Base-by-base conservation (phyloP, 2,888 invertebrate species). In the Serrognathus titanus region DNA sequence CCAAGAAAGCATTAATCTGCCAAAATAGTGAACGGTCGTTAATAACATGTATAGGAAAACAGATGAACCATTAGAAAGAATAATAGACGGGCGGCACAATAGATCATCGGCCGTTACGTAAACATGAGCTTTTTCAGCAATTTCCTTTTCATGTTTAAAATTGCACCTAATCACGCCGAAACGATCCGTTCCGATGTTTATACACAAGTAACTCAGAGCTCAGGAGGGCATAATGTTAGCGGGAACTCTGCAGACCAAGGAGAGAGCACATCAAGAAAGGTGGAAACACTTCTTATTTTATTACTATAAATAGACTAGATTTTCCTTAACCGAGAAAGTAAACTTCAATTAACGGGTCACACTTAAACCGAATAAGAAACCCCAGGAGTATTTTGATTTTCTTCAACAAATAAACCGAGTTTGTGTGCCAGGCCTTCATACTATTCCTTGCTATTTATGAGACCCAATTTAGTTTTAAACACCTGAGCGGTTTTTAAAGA, bases 1-100 rank as follows among this genome's bases (percentile, higher is more conserved):
- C 68, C 66, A 60, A 59, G 38, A 54, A 56, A 56, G 57, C 64
- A 68, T 66, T 64, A 68, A 66, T 63, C 66, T 66, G 66, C 68
- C 66, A 69, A 69, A 69, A 66, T 62, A 66, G 61, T 64, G 62
- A 67, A 68, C 61, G 61, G 61, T 20, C 58, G 63, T 59, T 68
- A 66, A 66, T 68, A 64, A 68, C 62, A 64, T 58, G 63, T 64
- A 65, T 63, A 64, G 61, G 60, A 61, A 48, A 63, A 63, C 60
- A 56, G 62, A 60, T 59, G 63, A 59, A 53, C 59, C 56, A 53
- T 55, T 55, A 59, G 61, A 61, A 60, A 63, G 60, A 62, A 64
- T 62, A 66, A 63, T 65, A 57, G 63, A 59, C 53, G 56, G 57
- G 59, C 61, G 62, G 60, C 55, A 58, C 40, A 51, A 62, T 66